Conservation (phyloP, 2,113 vertebrate genomes). For the Anhinga rufa region DNA sequence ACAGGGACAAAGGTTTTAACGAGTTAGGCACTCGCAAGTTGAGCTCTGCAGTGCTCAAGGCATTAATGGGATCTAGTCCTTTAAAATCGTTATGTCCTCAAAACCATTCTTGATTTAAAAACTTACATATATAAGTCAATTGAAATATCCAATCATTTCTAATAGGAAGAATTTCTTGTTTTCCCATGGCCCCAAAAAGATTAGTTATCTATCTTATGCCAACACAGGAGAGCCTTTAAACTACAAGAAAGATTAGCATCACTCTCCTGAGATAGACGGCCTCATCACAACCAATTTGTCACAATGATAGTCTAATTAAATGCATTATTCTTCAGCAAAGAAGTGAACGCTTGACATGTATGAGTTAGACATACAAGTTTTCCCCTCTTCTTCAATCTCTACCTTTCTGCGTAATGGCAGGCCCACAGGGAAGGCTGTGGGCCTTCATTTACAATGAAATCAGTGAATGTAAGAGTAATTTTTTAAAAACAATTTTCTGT, state of each 20-base stretch:
- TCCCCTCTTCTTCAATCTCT: background rate
- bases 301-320: constrained; percentile 70
- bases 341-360: constrained; percentile 50
- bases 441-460: constrained; percentile 40
- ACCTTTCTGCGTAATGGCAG: constrained; percentile 24
- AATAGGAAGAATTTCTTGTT: background rate
- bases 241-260: constrained; percentile 61
- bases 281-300: constrained; percentile 73
- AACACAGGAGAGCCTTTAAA: constrained; percentile 54
- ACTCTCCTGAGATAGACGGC: constrained; percentile 49
- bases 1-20: background rate
- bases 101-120: background rate
- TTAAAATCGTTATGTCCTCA: background rate
- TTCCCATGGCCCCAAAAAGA: background rate
- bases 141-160: background rate
- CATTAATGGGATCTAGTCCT: background rate
- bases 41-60: background rate
- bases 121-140: background rate
- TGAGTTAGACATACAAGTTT: constrained; percentile 20
- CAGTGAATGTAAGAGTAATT: background rate
- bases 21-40: background rate
- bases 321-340: constrained; percentile 60
- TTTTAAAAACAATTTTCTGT: background rate
- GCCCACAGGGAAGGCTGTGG: constrained; percentile 27
- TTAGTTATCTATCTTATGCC: background rate